Percentiles rank a stretch among this genome's conserved stretches.
Conservation (phyloP, 1,140 invertebrate genomes). For the Drosophila truncata region DNA sequence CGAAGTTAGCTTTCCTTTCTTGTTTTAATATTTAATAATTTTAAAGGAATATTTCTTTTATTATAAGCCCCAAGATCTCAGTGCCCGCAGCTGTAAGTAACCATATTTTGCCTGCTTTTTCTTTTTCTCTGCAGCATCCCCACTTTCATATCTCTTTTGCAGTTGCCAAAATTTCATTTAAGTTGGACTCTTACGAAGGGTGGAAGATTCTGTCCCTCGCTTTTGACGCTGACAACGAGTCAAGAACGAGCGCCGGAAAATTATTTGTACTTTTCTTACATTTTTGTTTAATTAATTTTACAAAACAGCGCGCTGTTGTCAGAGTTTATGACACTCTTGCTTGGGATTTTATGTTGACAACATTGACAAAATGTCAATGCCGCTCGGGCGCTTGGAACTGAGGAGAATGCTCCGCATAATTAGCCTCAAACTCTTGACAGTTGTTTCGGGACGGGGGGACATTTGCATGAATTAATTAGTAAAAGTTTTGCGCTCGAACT, state of each 20-base stretch:
- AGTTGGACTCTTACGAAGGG: slow-evolving; percentile 63
- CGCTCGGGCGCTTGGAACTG: slow-evolving; percentile 12
- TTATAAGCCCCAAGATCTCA: not conserved
- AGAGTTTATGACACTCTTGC: slow-evolving; percentile 81
- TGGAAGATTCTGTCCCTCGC: not conserved
- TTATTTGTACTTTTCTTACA: slow-evolving; percentile 79
- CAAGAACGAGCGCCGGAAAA: slow-evolving; percentile 69
- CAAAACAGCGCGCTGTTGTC: slow-evolving; percentile 60
- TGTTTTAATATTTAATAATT: not conserved
- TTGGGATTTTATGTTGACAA: slow-evolving; percentile 78
- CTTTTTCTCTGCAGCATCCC: not conserved
- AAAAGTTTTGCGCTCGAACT: slow-evolving; percentile 58
- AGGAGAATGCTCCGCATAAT: slow-evolving; percentile 66
- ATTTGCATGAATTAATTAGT: slow-evolving; percentile 82
- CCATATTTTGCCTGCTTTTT: not conserved
- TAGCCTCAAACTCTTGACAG: slow-evolving; percentile 54
- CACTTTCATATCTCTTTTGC: slow-evolving; percentile 17
- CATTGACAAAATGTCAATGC: slow-evolving; percentile 81
- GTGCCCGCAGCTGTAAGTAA: not conserved
- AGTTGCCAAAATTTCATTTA: slow-evolving; percentile 69
- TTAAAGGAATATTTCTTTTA: not conserved
- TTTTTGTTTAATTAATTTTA: slow-evolving; percentile 84
- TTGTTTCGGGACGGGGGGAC: slow-evolving; percentile 28
- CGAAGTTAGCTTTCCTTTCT: too few relatives aligned
- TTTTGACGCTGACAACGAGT: slow-evolving; percentile 36